Base-by-base conservation (phyloP, 2,888 invertebrate species). In the Sminthurinus aureus region DNA sequence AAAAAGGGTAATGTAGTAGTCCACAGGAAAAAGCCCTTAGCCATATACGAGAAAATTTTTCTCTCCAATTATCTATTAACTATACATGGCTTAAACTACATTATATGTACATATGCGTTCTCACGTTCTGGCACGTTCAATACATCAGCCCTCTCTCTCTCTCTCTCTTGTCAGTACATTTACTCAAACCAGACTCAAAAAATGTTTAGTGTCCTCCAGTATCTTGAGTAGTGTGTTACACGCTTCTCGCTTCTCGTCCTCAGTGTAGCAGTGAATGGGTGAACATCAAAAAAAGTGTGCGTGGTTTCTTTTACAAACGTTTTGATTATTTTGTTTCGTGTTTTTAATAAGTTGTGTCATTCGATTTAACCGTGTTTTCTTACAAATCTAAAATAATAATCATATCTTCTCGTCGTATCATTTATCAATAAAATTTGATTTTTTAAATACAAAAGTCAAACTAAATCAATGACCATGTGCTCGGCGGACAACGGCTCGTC, bases 401-500 rank as follows among this genome's bases (percentile, higher is more conserved):
- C 1, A 6, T 38, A 38, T 38, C 38, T 38, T 38, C 6, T 38
- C 38, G 38, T 38, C 3, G 1, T 38, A 38, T 38, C 38, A 38
- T 38, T 38, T 38, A 38, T 38, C 6, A 38, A 38, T 38, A 38
- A 13, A 13, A 24, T 26, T 20, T 71, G 71, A 2, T 71, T 26
- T 13, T 69, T 18, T 11, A 22, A 22, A 69, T 2, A n/a, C 4
- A 18, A 22, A 20, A 6, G 20, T 22, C 11, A 69, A 69, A 69
- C 0, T 38, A 38, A 64, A n/a, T 8, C 64, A n/a, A 67, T 67
- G 67, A 82, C 77, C 69, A 84, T 84, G 84, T 84, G 84, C 78
- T 84, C 84, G 26, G 84, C 84, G 22, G 82, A 83, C n/a, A n/a
- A n/a, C n/a, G n/a, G n/a, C 67, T 80, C 82, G 15, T 78, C 80